These are phyloP conservation scores for Margaritifera margaritifera DNA, from an alignment of 2,888 invertebrate species.

Conservation along the genomic window DNA sequence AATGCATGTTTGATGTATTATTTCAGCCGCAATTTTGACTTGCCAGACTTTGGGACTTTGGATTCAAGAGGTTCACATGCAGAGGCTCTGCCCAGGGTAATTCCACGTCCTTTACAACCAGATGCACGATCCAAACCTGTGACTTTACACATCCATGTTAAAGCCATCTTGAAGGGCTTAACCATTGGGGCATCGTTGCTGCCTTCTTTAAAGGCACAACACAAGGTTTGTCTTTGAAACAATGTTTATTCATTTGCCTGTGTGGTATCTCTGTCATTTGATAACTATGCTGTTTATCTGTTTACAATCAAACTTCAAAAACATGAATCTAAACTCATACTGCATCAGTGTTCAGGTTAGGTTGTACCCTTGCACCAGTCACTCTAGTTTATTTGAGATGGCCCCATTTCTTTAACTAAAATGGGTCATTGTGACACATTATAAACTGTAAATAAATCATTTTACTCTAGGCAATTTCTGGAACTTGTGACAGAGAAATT, in stretches of 20 bases:
- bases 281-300: too few relatives aligned
- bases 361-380: too few relatives aligned
- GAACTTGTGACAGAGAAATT: too few relatives aligned
- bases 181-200: conserved; percentile 94
- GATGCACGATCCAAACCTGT: conserved; percentile 36
- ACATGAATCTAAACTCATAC: too few relatives aligned
- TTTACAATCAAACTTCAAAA: too few relatives aligned
- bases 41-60: conserved; percentile 34
- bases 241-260: not conserved
- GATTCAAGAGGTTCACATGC: conserved; percentile 37
- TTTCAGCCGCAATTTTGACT: conserved; percentile 36
- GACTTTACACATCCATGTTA: conserved; percentile 65
- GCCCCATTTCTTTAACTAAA: too few relatives aligned
- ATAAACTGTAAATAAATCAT: too few relatives aligned
- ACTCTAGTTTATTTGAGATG: too few relatives aligned
- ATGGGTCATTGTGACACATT: too few relatives aligned
- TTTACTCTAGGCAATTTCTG: too few relatives aligned
- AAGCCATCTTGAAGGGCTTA: conserved; percentile 80
- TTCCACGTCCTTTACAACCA: conserved; percentile 27
- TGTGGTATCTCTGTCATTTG: too few relatives aligned
- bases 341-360: too few relatives aligned
- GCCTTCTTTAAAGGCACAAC: conserved; percentile 97
- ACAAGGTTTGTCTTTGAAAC: conserved; percentile 76
- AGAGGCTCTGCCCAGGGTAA: conserved; percentile 23
- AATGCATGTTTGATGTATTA: not conserved